Evolutionary conservation across 2,113 vertebrate genomes (phyloP).

Genomic region (Garra rufa): DNA sequence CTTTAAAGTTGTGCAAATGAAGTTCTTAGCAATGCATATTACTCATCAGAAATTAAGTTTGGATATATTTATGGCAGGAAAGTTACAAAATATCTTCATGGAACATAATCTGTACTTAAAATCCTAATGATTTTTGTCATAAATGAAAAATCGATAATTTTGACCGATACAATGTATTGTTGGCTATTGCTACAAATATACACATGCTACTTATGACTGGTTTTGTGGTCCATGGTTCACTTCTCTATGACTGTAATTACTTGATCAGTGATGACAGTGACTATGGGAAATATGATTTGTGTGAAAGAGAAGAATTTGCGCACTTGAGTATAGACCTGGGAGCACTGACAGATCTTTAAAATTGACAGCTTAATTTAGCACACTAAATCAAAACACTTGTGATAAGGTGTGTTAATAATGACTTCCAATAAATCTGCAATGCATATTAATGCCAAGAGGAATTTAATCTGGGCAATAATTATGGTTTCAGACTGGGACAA

Average conservation of each 20-base stretch:
- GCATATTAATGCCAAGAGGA: slow-evolving; percentile 53
- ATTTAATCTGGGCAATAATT: slow-evolving; percentile 52
- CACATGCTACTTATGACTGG: too few species aligned
- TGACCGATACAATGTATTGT: too few species aligned
- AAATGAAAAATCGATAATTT: too few species aligned
- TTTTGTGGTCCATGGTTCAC: too few species aligned
- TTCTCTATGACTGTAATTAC: neutral
- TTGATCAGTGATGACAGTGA: neutral
- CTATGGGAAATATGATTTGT: slow-evolving; percentile 2
- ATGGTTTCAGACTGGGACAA: slow-evolving; percentile 52
- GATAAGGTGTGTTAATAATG: slow-evolving; percentile 52
- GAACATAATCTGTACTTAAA: too few species aligned
- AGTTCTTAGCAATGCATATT: too few species aligned
- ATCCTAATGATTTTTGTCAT: too few species aligned
- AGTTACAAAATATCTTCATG: too few species aligned
- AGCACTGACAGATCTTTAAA: slow-evolving; percentile 48
- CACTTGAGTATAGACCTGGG: neutral
- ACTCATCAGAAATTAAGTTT: too few species aligned
- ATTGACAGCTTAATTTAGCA: slow-evolving; percentile 44
- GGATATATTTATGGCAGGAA: too few species aligned
- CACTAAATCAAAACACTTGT: slow-evolving; percentile 47
- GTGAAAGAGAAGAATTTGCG: neutral
- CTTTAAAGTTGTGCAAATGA: too few species aligned
- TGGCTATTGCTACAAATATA: too few species aligned
- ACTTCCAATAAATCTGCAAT: slow-evolving; percentile 55